Evolutionary conservation across 2,113 vertebrate genomes (phyloP).

Genomic region (Limanda limanda): DNA sequence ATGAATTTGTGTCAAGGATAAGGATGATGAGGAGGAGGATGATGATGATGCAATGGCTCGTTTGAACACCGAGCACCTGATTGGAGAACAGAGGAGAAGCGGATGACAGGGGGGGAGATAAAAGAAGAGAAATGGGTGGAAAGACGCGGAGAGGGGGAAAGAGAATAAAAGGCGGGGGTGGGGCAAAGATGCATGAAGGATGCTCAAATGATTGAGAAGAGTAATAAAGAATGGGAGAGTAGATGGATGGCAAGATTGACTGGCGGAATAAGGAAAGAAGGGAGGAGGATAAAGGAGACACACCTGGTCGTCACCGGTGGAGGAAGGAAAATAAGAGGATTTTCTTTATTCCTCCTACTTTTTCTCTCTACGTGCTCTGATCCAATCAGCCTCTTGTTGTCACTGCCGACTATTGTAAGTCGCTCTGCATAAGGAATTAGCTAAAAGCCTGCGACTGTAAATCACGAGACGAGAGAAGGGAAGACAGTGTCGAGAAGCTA

Average conservation of each 20-base stretch:
- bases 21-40: neutral
- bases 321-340: neutral
- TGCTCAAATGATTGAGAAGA: neutral
- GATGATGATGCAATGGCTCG: neutral
- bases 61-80: constrained; percentile 4
- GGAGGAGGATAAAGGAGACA: neutral
- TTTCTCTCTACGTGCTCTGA: neutral
- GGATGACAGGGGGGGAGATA: constrained; percentile 3
- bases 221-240: neutral
- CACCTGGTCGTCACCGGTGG: too few relatives aligned
- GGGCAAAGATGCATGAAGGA: neutral
- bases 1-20: constrained; percentile 6
- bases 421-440: too few relatives aligned
- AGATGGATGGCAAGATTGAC: neutral
- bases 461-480: neutral
- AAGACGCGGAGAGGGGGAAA: neutral
- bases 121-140: neutral
- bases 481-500: neutral
- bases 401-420: neutral
- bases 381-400: neutral
- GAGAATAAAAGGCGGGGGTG: neutral
- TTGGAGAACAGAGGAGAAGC: constrained; percentile 6
- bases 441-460: neutral
- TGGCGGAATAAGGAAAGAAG: neutral
- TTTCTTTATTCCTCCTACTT: neutral